A percentile compares a stretch with the other conserved stretches of the same genome.
These are phyloP conservation scores for Alentia gelatinosa DNA, from an alignment of 2,888 invertebrate species.

Conservation along the genomic window DNA sequence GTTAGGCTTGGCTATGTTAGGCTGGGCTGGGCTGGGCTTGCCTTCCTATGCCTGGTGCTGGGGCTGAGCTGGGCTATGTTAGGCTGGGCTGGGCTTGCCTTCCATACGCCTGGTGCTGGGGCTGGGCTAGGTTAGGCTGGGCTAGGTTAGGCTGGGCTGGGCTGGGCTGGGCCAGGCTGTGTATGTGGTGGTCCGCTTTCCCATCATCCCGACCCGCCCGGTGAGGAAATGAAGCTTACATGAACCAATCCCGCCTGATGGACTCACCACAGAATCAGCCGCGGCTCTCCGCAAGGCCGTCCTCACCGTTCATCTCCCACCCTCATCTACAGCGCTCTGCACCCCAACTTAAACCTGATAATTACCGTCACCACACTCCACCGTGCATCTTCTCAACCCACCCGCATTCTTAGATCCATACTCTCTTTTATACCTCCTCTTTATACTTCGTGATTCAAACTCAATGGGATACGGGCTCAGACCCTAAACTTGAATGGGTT, in stretches of 20 bases:
- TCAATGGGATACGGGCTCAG: no score
- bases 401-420: no score
- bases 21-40: no score
- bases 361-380: no score
- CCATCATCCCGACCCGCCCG: neutral
- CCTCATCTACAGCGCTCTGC: neutral
- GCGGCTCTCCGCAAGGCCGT: neutral
- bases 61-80: neutral
- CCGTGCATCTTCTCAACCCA: no score
- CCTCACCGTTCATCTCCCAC: neutral
- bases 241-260: constrained; percentile 10
- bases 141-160: neutral
- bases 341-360: no score
- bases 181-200: neutral
- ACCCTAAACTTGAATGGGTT: no score
- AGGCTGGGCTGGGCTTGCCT: neutral
- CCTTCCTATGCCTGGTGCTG: neutral
- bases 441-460: no score
- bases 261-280: neutral
- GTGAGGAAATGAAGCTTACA: neutral
- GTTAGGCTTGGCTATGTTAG: no score
- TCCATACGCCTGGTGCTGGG: no score
- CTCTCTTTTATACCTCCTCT: no score
- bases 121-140: neutral
- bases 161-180: neutral